These are phyloP conservation scores for Hippolais icterina DNA, from an alignment of 2,113 vertebrate species.

Conservation along the genomic window DNA sequence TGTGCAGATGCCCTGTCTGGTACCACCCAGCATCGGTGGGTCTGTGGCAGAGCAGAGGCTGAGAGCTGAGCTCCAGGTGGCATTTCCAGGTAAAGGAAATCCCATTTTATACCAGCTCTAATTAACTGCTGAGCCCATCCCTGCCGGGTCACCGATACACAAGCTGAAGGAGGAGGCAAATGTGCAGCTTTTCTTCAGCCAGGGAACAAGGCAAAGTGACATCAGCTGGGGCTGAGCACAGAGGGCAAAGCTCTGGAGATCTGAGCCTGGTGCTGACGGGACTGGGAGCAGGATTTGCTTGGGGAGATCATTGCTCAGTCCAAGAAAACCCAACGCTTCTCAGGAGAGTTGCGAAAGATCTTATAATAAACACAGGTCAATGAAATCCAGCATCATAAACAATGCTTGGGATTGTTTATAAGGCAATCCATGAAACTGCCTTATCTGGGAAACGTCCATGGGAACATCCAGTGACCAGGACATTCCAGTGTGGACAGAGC, in stretches of 20 bases:
- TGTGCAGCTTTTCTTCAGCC: neutral
- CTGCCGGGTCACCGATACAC: rapidly evolving
- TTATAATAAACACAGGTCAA: neutral
- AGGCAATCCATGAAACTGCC: neutral
- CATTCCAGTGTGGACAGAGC: rapidly evolving
- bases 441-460: neutral
- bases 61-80: neutral
- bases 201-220: neutral
- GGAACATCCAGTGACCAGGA: neutral
- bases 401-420: neutral
- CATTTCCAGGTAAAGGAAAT: neutral
- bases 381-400: neutral
- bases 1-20: neutral
- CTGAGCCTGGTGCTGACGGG: neutral
- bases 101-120: neutral
- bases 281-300: neutral
- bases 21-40: rapidly evolving
- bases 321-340: neutral
- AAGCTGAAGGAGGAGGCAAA: neutral
- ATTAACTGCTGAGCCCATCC: neutral
- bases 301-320: neutral
- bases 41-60: neutral
- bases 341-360: neutral
- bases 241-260: neutral
- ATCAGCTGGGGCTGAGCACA: neutral